phyloP scores from a whole-genome alignment of 2,797 vertebrate species.

The Emys orbicularis region DNA sequence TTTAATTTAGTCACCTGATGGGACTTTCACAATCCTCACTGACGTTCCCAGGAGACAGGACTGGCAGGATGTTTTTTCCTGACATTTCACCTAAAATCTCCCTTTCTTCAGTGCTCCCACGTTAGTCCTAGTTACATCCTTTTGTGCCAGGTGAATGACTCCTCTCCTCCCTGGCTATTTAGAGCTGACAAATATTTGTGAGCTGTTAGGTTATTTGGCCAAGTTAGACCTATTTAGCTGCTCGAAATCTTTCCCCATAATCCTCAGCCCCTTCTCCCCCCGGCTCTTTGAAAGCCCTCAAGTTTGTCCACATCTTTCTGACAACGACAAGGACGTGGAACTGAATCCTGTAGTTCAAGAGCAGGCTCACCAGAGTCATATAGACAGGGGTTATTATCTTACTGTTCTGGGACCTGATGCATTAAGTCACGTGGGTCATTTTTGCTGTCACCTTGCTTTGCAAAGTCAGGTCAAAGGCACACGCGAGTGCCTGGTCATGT shows the following conservation, averaged over 20 bases:
- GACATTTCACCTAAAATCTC: rapidly evolving
- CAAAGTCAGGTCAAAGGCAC: not conserved
- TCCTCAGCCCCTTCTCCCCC: constrained; percentile 47
- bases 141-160: rapidly evolving
- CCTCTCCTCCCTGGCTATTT: not conserved
- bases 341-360: not conserved
- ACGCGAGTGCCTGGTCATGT: not conserved
- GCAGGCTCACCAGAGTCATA: not conserved
- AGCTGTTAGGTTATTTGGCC: not conserved
- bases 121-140: not conserved
- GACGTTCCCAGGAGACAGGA: not conserved
- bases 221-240: not conserved
- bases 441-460: not conserved
- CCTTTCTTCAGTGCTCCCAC: not conserved
- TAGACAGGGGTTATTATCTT: not conserved
- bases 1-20: rapidly evolving
- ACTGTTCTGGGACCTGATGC: not conserved
- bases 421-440: rapidly evolving
- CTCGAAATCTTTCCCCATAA: constrained; percentile 12
- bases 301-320: not conserved
- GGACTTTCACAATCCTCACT: not conserved
- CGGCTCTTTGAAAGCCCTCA: constrained; percentile 38
- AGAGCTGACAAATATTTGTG: not conserved
- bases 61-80: not conserved
- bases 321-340: not conserved